Evolutionary conservation across 2,888 invertebrate genomes (phyloP), one percentile per base, ranked within the genome.

Genomic region (Tyria jacobaeae): DNA sequence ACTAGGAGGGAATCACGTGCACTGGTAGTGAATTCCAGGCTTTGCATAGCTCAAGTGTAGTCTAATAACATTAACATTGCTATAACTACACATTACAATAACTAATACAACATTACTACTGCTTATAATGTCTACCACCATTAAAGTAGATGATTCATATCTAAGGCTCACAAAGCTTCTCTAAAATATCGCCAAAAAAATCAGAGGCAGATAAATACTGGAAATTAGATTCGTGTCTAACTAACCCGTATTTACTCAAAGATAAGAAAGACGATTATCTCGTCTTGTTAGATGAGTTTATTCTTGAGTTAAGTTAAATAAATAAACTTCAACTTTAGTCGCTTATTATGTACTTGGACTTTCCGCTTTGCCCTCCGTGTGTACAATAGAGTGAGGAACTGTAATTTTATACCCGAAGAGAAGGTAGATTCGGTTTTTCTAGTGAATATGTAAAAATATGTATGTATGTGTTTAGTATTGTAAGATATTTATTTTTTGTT

Each of bases 191-290:
- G 3, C 6, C 3, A 21, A 34, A 50, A 51, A 34, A 51, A 35
- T 34, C 34, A 7, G 1, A 17, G 15, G 15, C 15, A 51, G 35
- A 51, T 51, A 51, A 24, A 51, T 51, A 51, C 51, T 1, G 34
- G 15, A 21, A 51, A 51, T 51, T 51, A 35, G 51, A 51, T 51
- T 21, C 34, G 7, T 35, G 35, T 35, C 14, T 34, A 14, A 51
- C 51, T 51, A 31, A 34, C 51, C 35, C 35, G 35, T 34, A 35
- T 35, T 47, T 24, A 34, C 34, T 4, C 14, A 34, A 21, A 21
- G 35, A 51, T 35, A 51, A 51, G 35, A 35, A 35, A 21, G 50
- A 14, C 34, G 50, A 51, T 51, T 51, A 51, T 34, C 21, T 51
- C 21, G 21, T 51, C 21, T 51, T 21, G 21, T 51, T 21, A 34